Evolutionary conservation across 2,888 invertebrate species (phyloP).

Genomic region (Sisyra terminalis): DNA sequence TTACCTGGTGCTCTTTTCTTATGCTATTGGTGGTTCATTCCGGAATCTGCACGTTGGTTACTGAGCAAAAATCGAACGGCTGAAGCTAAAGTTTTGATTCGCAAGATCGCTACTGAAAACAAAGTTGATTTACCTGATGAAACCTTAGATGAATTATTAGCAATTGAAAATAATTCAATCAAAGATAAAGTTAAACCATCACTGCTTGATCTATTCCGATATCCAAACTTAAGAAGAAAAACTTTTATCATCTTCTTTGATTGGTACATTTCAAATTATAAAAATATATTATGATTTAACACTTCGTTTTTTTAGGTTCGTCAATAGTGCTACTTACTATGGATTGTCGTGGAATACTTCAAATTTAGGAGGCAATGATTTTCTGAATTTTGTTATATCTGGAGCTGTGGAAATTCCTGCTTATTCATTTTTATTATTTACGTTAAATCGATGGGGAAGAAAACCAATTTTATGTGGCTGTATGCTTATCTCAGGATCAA

Average conservation of each 20-base stretch:
- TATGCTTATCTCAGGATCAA: conserved; percentile 43
- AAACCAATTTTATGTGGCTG: conserved; percentile 50
- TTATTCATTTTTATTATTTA: conserved; percentile 44
- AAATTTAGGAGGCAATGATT: conserved; percentile 51
- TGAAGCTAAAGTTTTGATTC: conserved; percentile 42
- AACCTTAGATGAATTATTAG: conserved; percentile 33
- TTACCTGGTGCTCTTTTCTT: conserved; percentile 49
- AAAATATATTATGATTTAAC: too few species aligned
- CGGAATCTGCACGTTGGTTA: conserved; percentile 59
- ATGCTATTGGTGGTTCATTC: conserved; percentile 58
- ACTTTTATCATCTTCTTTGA: conserved; percentile 54
- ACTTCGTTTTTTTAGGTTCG: conserved; percentile 53
- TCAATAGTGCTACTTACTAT: conserved; percentile 61
- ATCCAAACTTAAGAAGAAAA: conserved; percentile 45
- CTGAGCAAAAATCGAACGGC: conserved; percentile 41
- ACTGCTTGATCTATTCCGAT: conserved; percentile 40
- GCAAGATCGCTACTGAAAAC: conserved; percentile 47
- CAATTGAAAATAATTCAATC: conserved; percentile 23
- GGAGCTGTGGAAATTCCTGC: conserved; percentile 65
- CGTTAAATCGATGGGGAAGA: conserved; percentile 52
- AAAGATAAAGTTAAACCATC: conserved; percentile 27
- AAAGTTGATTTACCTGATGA: conserved; percentile 37
- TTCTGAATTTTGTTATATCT: conserved; percentile 55
- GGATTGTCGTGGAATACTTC: conserved; percentile 62
- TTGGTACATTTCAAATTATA: conserved; percentile 40